These are phyloP conservation scores for Metaphire vulgaris DNA, from an alignment of 1,140 invertebrate genomes.

Conservation along the genomic window DNA sequence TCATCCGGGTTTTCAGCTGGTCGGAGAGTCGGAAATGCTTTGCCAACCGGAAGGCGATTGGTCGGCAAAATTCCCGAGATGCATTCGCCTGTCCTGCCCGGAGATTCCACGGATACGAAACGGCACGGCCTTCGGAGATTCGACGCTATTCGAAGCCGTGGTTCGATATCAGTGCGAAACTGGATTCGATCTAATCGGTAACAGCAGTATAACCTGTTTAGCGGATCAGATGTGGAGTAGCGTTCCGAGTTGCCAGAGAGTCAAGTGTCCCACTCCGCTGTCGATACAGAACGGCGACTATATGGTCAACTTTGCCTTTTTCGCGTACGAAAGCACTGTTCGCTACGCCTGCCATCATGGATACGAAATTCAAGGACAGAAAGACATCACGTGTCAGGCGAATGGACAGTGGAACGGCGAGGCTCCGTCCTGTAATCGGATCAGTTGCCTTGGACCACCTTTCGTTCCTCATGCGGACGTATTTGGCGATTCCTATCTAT, in stretches of 20 bases:
- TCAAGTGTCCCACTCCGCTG: slow-evolving; percentile 35
- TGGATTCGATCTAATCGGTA: slow-evolving; percentile 56
- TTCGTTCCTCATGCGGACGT: background rate
- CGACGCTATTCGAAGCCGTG: slow-evolving; percentile 30
- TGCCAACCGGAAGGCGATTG: slow-evolving; percentile 33
- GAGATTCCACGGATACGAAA: slow-evolving; percentile 30
- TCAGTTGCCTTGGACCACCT: slow-evolving; percentile 34
- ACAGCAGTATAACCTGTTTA: slow-evolving; percentile 41
- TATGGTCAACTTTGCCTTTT: slow-evolving; percentile 27
- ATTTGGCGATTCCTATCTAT: background rate
- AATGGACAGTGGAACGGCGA: slow-evolving; percentile 78
- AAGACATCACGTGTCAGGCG: slow-evolving; percentile 67
- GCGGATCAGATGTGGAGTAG: slow-evolving; percentile 37
- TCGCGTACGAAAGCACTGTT: slow-evolving; percentile 34
- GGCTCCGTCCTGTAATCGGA: slow-evolving; percentile 72
- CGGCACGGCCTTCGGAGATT: slow-evolving; percentile 30
- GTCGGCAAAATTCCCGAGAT: slow-evolving; percentile 26
- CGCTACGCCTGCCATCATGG: slow-evolving; percentile 73
- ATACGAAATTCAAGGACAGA: slow-evolving; percentile 65
- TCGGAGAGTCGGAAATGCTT: slow-evolving; percentile 9
- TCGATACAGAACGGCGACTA: slow-evolving; percentile 38
- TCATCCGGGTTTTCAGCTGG: slow-evolving; percentile 7
- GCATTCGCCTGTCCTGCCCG: slow-evolving; percentile 35
- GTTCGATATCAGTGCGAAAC: slow-evolving; percentile 39
- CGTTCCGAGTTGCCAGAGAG: slow-evolving; percentile 7